Conservation (phyloP, 2,113 vertebrate species). For the Ptychochromis oligacanthus region DNA sequence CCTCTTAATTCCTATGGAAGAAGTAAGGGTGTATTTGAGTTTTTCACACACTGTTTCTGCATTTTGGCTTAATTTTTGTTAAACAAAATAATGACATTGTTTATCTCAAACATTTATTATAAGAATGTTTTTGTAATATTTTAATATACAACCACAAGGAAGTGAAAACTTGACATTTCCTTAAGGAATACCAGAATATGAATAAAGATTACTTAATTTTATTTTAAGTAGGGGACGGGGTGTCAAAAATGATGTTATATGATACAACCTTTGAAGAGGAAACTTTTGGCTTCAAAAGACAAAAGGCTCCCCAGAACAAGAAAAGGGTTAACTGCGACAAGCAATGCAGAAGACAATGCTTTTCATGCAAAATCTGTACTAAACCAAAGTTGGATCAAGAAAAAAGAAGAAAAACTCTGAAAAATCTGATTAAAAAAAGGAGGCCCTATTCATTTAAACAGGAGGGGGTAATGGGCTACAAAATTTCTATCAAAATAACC, state of each 20-base stretch:
- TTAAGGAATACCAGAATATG: neutral
- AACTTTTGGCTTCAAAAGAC: neutral
- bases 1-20: too few species aligned
- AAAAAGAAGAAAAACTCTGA: neutral
- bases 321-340: neutral
- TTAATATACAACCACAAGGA: neutral
- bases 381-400: neutral
- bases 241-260: neutral
- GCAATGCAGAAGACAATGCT: neutral
- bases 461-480: neutral
- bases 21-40: too few species aligned
- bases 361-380: neutral
- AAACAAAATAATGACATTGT: neutral
- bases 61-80: neutral
- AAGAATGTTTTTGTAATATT: neutral
- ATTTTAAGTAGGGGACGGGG: neutral
- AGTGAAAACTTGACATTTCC: neutral
- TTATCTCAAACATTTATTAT: too few species aligned
- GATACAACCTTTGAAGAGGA: neutral
- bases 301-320: neutral
- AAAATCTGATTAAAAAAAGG: neutral
- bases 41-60: too few species aligned
- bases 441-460: neutral
- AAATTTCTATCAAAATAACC: neutral
- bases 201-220: neutral